Conservation (phyloP, 2,888 invertebrate genomes). For the Macaria notata region DNA sequence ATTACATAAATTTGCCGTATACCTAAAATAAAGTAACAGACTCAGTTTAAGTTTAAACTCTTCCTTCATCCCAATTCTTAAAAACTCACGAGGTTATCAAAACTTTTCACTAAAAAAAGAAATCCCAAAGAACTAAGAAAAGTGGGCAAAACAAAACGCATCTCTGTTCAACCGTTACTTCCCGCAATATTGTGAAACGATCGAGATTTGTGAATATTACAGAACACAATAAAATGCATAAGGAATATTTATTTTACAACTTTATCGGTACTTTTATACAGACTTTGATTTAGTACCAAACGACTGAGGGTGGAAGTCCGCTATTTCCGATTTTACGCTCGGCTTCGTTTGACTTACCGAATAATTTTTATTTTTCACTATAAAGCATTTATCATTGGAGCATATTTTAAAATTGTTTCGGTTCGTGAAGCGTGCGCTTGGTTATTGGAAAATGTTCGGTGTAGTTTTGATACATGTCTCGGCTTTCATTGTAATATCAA, state of each 20-base stretch:
- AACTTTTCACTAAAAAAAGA: background rate
- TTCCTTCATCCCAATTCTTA: no score
- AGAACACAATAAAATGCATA: slow-evolving; percentile 65
- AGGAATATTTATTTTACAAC: slow-evolving; percentile 65
- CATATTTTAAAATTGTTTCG: slow-evolving; percentile 32
- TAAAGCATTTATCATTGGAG: slow-evolving; percentile 33
- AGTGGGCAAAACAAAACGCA: slow-evolving; percentile 6
- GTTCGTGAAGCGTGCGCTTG: slow-evolving; percentile 9
- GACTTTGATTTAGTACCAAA: slow-evolving; percentile 71
- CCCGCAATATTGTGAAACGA: slow-evolving; percentile 34
- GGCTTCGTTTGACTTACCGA: slow-evolving; percentile 50
- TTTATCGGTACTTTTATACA: slow-evolving; percentile 74
- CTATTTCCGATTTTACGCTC: slow-evolving; percentile 76
- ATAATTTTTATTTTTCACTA: slow-evolving; percentile 47
- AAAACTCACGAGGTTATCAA: no score
- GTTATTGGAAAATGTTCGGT: slow-evolving; percentile 11
- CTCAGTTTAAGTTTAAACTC: no score
- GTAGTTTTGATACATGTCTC: background rate
- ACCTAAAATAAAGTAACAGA: no score
- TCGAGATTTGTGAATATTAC: slow-evolving; percentile 57
- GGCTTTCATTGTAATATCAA: no score
- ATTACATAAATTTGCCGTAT: no score
- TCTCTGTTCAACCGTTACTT: slow-evolving; percentile 19
- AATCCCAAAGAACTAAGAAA: background rate
- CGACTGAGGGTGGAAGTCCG: slow-evolving; percentile 59